Percentiles rank a stretch among this genome's conserved stretches.
Conservation (phyloP, 2,113 vertebrate species). For the Anthoscopus minutus region DNA sequence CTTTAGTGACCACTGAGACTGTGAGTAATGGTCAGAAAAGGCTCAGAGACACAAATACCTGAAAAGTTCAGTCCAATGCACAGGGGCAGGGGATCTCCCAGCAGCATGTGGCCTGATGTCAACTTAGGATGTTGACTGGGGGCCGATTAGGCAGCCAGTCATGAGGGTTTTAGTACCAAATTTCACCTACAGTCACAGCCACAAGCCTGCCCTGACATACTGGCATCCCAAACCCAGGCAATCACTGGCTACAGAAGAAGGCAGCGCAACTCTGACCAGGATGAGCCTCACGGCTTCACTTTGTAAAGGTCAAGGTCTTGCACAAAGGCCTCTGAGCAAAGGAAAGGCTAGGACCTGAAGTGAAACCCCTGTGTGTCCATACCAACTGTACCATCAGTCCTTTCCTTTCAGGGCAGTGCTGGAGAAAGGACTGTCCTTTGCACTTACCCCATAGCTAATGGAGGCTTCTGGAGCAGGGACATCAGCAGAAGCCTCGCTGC, state of each 20-base stretch:
- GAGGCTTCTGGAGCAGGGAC: conserved; percentile 53
- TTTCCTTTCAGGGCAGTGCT: neutral
- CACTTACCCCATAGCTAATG: conserved; percentile 65
- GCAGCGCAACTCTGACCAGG: neutral
- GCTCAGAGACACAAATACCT: neutral
- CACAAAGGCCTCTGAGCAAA: neutral
- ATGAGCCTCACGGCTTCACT: neutral
- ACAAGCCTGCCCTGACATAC: neutral
- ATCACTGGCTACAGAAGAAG: neutral
- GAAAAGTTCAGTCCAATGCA: neutral
- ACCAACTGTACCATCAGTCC: neutral
- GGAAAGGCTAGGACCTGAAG: neutral
- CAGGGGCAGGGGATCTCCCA: neutral
- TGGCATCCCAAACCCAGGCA: neutral
- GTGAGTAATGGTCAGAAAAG: neutral
- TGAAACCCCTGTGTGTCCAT: neutral
- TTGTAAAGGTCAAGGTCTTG: neutral
- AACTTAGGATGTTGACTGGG: neutral
- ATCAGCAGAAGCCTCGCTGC: conserved; percentile 60
- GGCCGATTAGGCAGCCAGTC: neutral
- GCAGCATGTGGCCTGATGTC: neutral
- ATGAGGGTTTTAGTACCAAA: neutral
- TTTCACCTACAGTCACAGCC: neutral
- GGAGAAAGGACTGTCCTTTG: neutral
- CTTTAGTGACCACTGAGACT: neutral